Evolutionary conservation across 1,140 invertebrate genomes (phyloP), one percentile per base, ranked within the genome.

Genomic region (Patella vulgata): DNA sequence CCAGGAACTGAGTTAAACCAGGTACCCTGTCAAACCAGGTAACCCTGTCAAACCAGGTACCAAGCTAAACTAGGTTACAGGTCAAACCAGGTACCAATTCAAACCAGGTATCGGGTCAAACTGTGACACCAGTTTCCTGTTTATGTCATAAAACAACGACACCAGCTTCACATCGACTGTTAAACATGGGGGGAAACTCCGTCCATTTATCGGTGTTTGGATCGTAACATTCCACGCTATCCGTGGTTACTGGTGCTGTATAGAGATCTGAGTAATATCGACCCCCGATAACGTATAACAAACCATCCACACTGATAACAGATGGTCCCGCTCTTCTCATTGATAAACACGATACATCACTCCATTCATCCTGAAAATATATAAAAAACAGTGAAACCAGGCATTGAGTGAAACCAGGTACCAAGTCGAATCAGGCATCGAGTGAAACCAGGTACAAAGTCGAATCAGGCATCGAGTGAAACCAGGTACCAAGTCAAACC

Each of bases 81-180:
- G n/a, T n/a, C n/a, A n/a, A n/a, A n/a, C n/a, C n/a, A n/a, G n/a
- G n/a, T n/a, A n/a, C n/a, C n/a, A n/a, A n/a, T n/a, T n/a, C n/a
- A n/a, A n/a, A n/a, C n/a, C n/a, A n/a, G n/a, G n/a, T n/a, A n/a
- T n/a, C n/a, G n/a, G n/a, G n/a, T n/a, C n/a, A n/a, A n/a, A n/a
- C n/a, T n/a, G n/a, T n/a, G n/a, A n/a, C n/a, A n/a, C n/a, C n/a
- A n/a, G n/a, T n/a, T n/a, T n/a, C n/a, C n/a, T n/a, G n/a, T n/a
- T n/a, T n/a, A 5, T 36, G 33, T 83, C 73, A 87, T 40, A 87
- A 83, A 42, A 91, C 89, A 27, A 89, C 87, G 19, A 91, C 91
- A n/a, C 91, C 91, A 25, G 92, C 92, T 83, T 94, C 92, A 61
- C 93, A 92, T 70, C 93, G 88, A 66, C 91, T 91, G 67, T 91